These are phyloP conservation scores for Nettapus auritus DNA, from an alignment of 2,113 vertebrate species.

Conservation along the genomic window DNA sequence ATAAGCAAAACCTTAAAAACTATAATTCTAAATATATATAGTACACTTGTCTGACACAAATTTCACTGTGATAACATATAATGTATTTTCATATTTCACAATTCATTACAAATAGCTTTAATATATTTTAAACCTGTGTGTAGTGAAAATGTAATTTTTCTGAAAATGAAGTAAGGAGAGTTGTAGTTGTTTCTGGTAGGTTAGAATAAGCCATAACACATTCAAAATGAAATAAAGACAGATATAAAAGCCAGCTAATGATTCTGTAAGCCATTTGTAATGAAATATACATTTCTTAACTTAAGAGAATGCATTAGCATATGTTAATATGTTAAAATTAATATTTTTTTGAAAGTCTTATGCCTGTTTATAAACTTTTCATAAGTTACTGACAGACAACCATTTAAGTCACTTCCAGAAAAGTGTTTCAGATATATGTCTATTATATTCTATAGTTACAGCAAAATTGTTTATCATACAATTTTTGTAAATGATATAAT, in stretches of 20 bases:
- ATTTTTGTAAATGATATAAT: background rate
- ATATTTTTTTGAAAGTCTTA: background rate
- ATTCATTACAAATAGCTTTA: background rate
- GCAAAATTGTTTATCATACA: background rate
- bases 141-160: background rate
- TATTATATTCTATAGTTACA: background rate
- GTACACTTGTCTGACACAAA: background rate
- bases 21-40: background rate
- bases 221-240: conserved; percentile 42
- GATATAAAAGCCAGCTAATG: background rate
- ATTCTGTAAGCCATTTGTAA: conserved; percentile 33
- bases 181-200: background rate
- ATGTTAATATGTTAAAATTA: conserved; percentile 27
- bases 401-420: background rate
- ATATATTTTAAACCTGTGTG: background rate
- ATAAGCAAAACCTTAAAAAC: background rate
- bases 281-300: conserved; percentile 37
- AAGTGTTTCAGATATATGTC: background rate
- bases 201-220: background rate
- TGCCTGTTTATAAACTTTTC: background rate
- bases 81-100: background rate
- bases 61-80: background rate
- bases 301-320: background rate
- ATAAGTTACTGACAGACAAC: background rate
- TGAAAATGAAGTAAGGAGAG: background rate